A percentile compares a stretch with the other conserved stretches of the same genome.
Evolutionary conservation across 2,797 vertebrate species (phyloP).

Genomic region (Coregonus ussuriensis): DNA sequence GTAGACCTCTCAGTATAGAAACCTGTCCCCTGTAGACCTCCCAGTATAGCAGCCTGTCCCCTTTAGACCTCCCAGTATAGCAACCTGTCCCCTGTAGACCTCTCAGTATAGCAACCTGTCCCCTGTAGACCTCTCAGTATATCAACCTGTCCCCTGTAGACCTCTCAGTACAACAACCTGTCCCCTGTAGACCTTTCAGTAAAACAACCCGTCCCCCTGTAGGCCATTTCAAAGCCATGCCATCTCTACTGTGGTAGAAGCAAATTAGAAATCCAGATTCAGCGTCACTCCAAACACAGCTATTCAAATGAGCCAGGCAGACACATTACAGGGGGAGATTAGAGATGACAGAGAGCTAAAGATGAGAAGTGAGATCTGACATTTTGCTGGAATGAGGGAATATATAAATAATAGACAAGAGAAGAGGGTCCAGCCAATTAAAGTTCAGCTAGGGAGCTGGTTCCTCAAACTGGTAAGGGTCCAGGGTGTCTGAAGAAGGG

Average conservation of each 20-base stretch:
- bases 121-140: too few species aligned
- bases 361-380: conserved; percentile 35
- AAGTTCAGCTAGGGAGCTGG: conserved; percentile 20
- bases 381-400: conserved; percentile 4
- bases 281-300: conserved; percentile 3
- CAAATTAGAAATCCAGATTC: conserved; percentile 23
- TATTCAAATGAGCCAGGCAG: conserved; percentile 32
- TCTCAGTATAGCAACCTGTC: too few species aligned
- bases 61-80: too few species aligned
- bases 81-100: too few species aligned
- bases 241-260: neutral
- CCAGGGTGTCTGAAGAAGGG: conserved; percentile 1
- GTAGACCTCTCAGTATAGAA: too few species aligned
- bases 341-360: conserved; percentile 27
- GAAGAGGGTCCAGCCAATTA: conserved; percentile 41
- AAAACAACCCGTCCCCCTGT: neutral
- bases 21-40: too few species aligned
- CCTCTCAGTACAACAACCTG: too few species aligned
- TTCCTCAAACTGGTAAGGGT: conserved; percentile 18
- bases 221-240: neutral
- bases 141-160: too few species aligned
- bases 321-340: conserved; percentile 22
- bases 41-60: too few species aligned
- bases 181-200: too few species aligned
- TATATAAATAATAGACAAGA: conserved; percentile 11